Percentiles rank a stretch among this genome's conserved stretches.
These are phyloP conservation scores for Sebastes cheni DNA, from an alignment of 2,797 vertebrate species.

Conservation along the genomic window DNA sequence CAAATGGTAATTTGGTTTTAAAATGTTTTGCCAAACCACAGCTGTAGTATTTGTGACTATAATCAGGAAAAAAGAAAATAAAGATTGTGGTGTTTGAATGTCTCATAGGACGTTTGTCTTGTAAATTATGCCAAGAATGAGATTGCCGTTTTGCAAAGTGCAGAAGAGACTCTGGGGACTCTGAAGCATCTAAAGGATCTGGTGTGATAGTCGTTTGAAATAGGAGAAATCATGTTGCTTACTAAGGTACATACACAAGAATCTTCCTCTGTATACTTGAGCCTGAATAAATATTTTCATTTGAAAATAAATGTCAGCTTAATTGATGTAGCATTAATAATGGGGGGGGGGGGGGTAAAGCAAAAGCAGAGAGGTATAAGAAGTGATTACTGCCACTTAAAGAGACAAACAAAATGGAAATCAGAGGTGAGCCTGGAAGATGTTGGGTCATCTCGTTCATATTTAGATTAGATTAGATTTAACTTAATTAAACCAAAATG, in stretches of 20 bases:
- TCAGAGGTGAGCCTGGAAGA: background rate
- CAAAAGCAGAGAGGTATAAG: no score
- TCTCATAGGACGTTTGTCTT: background rate
- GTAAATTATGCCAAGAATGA: background rate
- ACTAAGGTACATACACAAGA: background rate
- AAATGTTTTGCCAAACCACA: background rate
- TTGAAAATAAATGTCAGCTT: background rate
- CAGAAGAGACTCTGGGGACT: background rate
- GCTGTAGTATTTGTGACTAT: background rate
- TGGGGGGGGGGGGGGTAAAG: rapidly evolving
- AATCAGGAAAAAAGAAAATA: background rate
- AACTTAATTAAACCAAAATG: background rate
- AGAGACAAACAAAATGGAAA: background rate
- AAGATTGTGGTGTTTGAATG: background rate
- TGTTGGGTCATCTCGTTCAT: background rate
- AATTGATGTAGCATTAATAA: background rate
- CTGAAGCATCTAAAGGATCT: background rate
- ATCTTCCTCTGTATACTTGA: no score
- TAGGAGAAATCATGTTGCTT: background rate
- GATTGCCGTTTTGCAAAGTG: background rate
- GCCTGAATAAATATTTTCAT: background rate
- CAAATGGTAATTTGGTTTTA: background rate
- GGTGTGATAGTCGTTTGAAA: background rate
- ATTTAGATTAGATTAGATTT: background rate
- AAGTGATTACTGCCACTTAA: no score